A percentile compares a stretch with the other conserved stretches of the same genome.
Evolutionary conservation across 2,113 vertebrate genomes (phyloP).

Genomic region (Ondatra zibethicus): DNA sequence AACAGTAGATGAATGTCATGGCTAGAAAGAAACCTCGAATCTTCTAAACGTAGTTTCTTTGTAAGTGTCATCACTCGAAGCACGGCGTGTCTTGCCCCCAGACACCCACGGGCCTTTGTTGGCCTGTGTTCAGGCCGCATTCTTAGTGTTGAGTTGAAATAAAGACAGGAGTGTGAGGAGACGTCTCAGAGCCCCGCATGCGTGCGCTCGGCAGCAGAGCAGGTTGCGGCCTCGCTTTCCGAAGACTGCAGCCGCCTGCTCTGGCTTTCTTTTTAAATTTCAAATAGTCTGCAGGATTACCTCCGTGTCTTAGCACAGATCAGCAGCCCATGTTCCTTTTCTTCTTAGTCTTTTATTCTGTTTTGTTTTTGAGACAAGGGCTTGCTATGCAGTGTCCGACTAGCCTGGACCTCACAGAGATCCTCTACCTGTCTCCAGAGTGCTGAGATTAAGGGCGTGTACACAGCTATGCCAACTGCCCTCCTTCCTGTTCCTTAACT

Average conservation of each 20-base stretch:
- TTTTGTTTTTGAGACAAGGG: not conserved
- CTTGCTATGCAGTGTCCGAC: not conserved
- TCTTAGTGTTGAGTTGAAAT: not conserved
- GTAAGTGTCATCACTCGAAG: not conserved
- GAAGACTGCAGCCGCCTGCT: not conserved
- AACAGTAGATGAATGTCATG: not conserved
- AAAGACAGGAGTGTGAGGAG: not conserved
- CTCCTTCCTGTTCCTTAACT: not conserved
- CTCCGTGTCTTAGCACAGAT: not conserved
- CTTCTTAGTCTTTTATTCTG: not conserved
- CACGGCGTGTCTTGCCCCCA: not conserved
- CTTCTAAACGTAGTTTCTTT: conserved; percentile 30
- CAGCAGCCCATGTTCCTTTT: not conserved
- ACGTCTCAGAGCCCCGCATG: not conserved
- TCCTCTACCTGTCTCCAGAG: not conserved
- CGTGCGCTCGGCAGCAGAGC: not conserved
- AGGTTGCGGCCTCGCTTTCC: not conserved
- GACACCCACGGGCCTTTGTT: not conserved
- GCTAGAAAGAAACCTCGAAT: conserved; percentile 8
- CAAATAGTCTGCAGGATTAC: not conserved
- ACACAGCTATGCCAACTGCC: not conserved
- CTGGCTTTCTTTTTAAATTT: not conserved
- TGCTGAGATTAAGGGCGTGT: not conserved
- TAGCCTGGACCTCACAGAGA: not conserved
- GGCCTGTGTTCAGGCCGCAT: not conserved